These are phyloP conservation scores for Recurvirostra avosetta DNA, from an alignment of 2,113 vertebrate genomes.

Conservation along the genomic window DNA sequence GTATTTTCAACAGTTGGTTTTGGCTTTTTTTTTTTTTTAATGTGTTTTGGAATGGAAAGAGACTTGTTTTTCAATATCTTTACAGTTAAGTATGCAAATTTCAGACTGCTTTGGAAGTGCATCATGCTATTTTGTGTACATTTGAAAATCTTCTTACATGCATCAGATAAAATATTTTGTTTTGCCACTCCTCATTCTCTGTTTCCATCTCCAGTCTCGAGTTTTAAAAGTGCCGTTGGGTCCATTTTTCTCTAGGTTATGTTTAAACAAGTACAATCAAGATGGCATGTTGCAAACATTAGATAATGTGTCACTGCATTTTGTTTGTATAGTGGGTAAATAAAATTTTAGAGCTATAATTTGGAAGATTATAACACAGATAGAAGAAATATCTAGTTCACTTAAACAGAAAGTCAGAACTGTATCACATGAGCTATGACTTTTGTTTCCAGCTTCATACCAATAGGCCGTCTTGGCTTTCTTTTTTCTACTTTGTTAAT, in stretches of 20 bases:
- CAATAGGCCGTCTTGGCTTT: not conserved
- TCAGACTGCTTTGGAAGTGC: not conserved
- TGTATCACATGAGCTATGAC: not conserved
- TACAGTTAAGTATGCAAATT: not conserved
- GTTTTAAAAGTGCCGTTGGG: not conserved
- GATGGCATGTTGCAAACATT: not conserved
- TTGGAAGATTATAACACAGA: not conserved
- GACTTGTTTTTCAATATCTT: not conserved
- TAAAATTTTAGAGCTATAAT: not conserved
- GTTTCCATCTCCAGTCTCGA: not conserved
- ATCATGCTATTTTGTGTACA: not conserved
- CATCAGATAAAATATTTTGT: not conserved
- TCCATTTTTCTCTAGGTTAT: not conserved
- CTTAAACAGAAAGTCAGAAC: not conserved
- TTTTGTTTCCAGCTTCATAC: not conserved
- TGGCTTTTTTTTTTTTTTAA: not conserved
- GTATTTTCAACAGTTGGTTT: not conserved
- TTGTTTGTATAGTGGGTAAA: not conserved
- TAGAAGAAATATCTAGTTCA: not conserved
- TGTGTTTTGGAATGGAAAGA: not conserved
- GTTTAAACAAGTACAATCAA: not conserved
- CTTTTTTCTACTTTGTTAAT: not conserved
- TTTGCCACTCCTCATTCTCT: not conserved
- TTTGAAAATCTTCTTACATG: not conserved
- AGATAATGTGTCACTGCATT: not conserved